Base-by-base conservation (phyloP, 1,140 invertebrate genomes). In the Tribolium castaneum region DNA sequence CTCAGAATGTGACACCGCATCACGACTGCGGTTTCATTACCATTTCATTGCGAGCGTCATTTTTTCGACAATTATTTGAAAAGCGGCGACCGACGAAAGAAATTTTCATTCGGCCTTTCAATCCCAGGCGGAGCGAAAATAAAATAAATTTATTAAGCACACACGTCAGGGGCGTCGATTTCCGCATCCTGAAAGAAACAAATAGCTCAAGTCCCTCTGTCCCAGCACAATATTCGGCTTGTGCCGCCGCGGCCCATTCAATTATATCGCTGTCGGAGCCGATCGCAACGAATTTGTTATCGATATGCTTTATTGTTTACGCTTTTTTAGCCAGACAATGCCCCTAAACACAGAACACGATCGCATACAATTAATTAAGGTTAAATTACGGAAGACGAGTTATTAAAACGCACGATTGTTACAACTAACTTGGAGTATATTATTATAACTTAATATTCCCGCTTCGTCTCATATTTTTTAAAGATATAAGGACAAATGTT, bases 151-250 rank as follows among this genome's bases (percentile, higher is more conserved):
- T 66, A 66, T 66, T 66, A 66, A 66, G 59, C 59, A 66, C 59
- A 66, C 59, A 66, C 59, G 59, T 66, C 59, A 54, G 71, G 45
- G 16, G 19, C 52, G 71, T 73, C 71, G 22, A 73, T 73, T 72
- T 73, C 25, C 71, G 49, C 50, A 72, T 72, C 45, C 50, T 72
- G 71, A 73, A 72, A 77, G 79, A 79, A 82, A 82, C 80, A 82
- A 82, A 82, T 77, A 80, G 79, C 66, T 77, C 74, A 71, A 79
- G 78, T 82, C 81, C 81, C 81, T 73, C 54, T 59, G 78, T 82
- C 81, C 81, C 81, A 79, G 75, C 77, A 78, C 81, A 82, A 82
- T 82, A 82, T 82, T 78, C 78, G 76, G 76, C 70, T 79, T 75
- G 76, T 80, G 75, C 80, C 80, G 52, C 19, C 62, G 81, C 79